Percentiles rank a stretch among this genome's conserved stretches.
These are phyloP conservation scores for Microtus richardsoni DNA, from an alignment of 2,113 vertebrate species.

Conservation along the genomic window DNA sequence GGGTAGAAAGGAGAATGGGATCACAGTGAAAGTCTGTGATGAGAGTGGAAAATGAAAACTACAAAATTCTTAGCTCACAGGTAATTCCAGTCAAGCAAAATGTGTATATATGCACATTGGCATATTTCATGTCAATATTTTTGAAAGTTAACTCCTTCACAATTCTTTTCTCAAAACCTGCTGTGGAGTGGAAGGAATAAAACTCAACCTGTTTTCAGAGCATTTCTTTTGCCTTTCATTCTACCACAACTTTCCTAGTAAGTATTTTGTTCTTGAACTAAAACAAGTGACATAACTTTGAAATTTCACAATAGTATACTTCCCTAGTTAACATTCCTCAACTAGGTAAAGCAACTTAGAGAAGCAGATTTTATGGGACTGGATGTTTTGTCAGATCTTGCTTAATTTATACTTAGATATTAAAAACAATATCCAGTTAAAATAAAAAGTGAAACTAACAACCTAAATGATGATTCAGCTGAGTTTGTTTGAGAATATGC, in stretches of 20 bases:
- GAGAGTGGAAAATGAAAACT: neutral
- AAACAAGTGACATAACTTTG: neutral
- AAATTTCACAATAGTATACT: neutral
- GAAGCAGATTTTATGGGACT: neutral
- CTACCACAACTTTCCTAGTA: neutral
- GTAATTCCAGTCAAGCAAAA: neutral
- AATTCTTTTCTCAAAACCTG: neutral
- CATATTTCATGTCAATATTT: neutral
- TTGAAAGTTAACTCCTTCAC: neutral
- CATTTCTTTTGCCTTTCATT: neutral
- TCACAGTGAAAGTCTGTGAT: neutral
- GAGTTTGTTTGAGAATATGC: neutral
- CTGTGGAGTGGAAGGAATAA: neutral
- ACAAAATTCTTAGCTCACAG: neutral
- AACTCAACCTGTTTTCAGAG: neutral
- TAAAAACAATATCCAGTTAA: too few species aligned
- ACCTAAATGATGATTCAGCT: too few species aligned
- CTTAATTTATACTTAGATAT: neutral
- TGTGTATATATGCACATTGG: neutral
- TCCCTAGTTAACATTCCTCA: neutral
- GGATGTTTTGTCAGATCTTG: neutral
- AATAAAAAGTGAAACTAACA: too few species aligned
- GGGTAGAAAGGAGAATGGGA: neutral
- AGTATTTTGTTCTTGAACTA: neutral
- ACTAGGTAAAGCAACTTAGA: neutral